A percentile compares a stretch with the other conserved stretches of the same genome.
These are phyloP conservation scores for Rhodeus uyekii DNA, from an alignment of 2,797 vertebrate genomes.

Conservation along the genomic window DNA sequence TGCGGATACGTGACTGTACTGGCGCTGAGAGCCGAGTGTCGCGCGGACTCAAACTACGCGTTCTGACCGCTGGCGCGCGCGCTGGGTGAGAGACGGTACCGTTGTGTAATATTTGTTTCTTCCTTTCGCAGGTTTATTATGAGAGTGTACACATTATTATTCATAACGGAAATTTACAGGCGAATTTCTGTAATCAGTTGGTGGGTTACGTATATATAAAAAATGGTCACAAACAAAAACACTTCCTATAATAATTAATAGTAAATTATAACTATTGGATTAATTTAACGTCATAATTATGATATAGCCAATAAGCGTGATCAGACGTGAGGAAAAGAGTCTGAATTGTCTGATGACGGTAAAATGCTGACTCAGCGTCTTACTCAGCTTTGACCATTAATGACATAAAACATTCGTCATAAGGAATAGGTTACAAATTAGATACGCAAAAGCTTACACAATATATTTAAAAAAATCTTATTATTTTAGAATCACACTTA, in stretches of 20 bases:
- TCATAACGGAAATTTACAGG: not conserved
- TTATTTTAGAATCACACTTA: not conserved
- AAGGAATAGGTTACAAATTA: not conserved
- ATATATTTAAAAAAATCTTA: not conserved
- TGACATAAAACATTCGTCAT: not conserved
- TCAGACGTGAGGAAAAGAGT: not conserved
- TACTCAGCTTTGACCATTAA: not conserved
- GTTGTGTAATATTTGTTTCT: not conserved
- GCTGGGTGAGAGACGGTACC: not conserved
- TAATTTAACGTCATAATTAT: not conserved
- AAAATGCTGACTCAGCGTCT: slow-evolving; percentile 5
- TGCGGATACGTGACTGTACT: slow-evolving; percentile 14
- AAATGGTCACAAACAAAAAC: not conserved
- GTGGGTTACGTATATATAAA: not conserved
- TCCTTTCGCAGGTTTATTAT: not conserved
- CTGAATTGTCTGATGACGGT: not conserved
- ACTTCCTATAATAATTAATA: not conserved
- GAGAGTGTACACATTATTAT: not conserved
- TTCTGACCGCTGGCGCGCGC: not conserved
- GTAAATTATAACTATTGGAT: not conserved
- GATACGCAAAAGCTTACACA: not conserved
- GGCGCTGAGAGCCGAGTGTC: not conserved
- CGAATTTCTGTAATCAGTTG: not conserved
- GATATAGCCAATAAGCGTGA: not conserved
- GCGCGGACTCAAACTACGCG: not conserved